Percentiles rank a stretch among this genome's conserved stretches.
Conservation (phyloP, 2,888 invertebrate species). For the Digitonthophagus gazella region DNA sequence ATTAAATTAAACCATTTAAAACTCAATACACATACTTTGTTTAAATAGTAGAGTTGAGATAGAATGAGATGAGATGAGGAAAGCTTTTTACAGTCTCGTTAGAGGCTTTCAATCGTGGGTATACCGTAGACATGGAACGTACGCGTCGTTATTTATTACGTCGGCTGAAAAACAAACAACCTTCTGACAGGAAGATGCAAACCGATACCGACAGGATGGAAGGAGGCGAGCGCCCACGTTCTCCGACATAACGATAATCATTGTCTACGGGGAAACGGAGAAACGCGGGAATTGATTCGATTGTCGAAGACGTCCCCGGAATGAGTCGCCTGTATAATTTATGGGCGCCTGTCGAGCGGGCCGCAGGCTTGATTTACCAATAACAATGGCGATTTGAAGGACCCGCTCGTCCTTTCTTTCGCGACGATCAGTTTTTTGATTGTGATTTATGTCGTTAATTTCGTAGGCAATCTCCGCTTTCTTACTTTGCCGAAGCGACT, state of each 20-base stretch:
- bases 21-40: no score
- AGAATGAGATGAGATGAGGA: neutral
- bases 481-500: neutral
- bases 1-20: neutral
- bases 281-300: slow-evolving; percentile 12
- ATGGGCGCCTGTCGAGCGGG: slow-evolving; percentile 39
- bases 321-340: slow-evolving; percentile 35
- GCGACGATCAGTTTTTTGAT: slow-evolving; percentile 31
- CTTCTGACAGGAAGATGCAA: neutral
- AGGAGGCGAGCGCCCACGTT: neutral
- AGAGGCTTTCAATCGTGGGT: neutral
- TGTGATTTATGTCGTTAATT: slow-evolving; percentile 34
- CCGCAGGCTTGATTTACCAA: slow-evolving; percentile 42
- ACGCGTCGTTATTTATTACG: neutral
- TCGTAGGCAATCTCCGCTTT: slow-evolving; percentile 1
- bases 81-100: neutral
- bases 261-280: neutral
- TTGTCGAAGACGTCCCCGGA: slow-evolving; percentile 17
- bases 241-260: neutral
- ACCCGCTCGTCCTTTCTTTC: slow-evolving; percentile 36
- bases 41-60: no score
- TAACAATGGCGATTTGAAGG: slow-evolving; percentile 43
- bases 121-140: neutral
- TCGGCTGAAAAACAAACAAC: neutral
- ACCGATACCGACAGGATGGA: neutral